Base-by-base conservation (phyloP, 2,797 vertebrate species). In the Gymnocypris eckloni region DNA sequence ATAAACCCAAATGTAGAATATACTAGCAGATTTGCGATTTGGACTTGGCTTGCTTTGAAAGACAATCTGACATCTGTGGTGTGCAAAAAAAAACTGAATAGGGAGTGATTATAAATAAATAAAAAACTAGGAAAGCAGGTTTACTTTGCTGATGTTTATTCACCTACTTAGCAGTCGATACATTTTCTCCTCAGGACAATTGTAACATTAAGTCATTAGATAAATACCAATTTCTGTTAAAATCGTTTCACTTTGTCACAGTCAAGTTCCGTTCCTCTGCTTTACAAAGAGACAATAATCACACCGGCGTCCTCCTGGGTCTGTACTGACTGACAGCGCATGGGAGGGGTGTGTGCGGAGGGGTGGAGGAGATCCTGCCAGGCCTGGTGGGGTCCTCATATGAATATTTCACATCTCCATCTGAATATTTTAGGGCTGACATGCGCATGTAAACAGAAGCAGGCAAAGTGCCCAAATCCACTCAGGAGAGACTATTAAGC, bases 401-500 rank as follows among this genome's bases (percentile, higher is more conserved):
- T 97, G 96, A 98, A 97, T 97, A 97, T 98, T 97, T 98, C 97
- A 98, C 96, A 96, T 96, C 96, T 97, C 96, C 95, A 96, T 97
- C 97, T 98, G 97, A 99, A 98, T 98, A 98, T 98, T 98, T 97
- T 96, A 96, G 96, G 96, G 95, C 93, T 98, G 97, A 98, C 97
- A 98, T 97, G 96, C 95, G 96, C 97, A 93, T 96, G 97, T 97
- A 98, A 98, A 98, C 97, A 98, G 96, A 97, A 95, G 97, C 96
- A 97, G 96, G 96, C 96, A 96, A 96, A 98, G 97, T 96, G 97
- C 97, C 98, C 96, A 98, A 97, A 98, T 98, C 97, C 96, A 98
- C 97, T 98, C 97, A 96, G 96, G 96, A 96, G 97, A 97, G 96
- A 97, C 97, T 97, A 99, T 99, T 98, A 98, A 98, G 97, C 97